Evolutionary conservation across 2,888 invertebrate species (phyloP).

Genomic region (Drosophila niveifrons): DNA sequence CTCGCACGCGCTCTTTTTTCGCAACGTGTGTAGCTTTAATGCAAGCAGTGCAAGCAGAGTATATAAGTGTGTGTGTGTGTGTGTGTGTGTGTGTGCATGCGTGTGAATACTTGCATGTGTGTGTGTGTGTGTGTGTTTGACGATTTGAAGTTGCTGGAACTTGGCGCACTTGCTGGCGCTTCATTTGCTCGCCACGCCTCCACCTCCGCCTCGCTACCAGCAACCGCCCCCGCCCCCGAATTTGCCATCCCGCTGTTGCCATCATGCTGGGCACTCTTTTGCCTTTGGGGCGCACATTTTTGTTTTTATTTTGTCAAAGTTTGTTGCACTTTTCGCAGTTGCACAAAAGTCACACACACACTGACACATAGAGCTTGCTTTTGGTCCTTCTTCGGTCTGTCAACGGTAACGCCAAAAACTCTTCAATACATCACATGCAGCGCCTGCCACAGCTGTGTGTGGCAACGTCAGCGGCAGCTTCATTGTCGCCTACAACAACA

Average conservation of each 20-base stretch:
- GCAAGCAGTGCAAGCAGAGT: slow-evolving; percentile 4
- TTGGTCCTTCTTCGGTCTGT: neutral
- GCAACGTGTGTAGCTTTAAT: neutral
- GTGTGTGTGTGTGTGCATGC: slow-evolving; percentile 19
- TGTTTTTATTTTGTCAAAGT: slow-evolving; percentile 69
- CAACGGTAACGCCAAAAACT: slow-evolving; percentile 14
- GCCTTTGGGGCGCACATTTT: slow-evolving; percentile 52
- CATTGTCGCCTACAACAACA: slow-evolving; percentile 47
- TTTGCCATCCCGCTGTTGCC: neutral
- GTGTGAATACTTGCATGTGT: neutral
- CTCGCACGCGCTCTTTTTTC: slow-evolving; percentile 42
- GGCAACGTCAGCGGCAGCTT: slow-evolving; percentile 30
- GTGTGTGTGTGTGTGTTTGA: slow-evolving; percentile 23
- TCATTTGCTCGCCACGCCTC: slow-evolving; percentile 45
- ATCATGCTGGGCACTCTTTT: neutral
- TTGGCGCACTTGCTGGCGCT: slow-evolving; percentile 58
- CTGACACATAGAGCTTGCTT: slow-evolving; percentile 25
- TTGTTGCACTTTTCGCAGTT: slow-evolving; percentile 75
- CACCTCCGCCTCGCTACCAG: neutral
- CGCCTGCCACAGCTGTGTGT: slow-evolving; percentile 15
- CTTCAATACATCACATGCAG: slow-evolving; percentile 6
- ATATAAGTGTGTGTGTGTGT: slow-evolving; percentile 22
- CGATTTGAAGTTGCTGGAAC: slow-evolving; percentile 51
- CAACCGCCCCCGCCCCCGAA: neutral
- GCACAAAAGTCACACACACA: slow-evolving; percentile 41